A percentile compares a stretch with the other conserved stretches of the same genome.
These are phyloP conservation scores for Heteromyza rotundicornis DNA, from an alignment of 2,888 invertebrate species.

Conservation along the genomic window DNA sequence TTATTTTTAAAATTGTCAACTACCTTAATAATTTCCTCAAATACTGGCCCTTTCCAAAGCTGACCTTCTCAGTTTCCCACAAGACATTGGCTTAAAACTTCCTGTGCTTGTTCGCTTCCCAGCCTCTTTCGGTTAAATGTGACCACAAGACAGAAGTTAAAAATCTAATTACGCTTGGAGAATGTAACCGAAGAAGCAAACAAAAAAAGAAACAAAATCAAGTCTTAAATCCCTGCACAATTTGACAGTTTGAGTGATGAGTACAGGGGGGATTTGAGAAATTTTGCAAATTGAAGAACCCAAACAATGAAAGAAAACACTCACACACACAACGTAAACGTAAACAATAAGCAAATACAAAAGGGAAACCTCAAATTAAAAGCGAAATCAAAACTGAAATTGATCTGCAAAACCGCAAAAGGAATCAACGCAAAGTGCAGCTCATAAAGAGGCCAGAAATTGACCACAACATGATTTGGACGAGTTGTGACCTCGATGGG, in stretches of 20 bases:
- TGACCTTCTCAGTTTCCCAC: too few species aligned
- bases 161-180: too few species aligned
- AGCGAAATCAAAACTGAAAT: slow-evolving; percentile 30
- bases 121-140: too few species aligned
- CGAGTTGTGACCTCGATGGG: not conserved
- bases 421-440: not conserved
- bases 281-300: slow-evolving; percentile 15
- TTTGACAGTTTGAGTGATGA: slow-evolving; percentile 5
- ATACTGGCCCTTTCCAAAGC: too few species aligned
- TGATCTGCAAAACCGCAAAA: slow-evolving; percentile 14
- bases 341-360: slow-evolving; percentile 8
- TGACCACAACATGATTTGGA: not conserved
- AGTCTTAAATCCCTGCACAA: not conserved
- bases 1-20: too few species aligned
- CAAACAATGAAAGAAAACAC: too few species aligned
- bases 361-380: slow-evolving; percentile 20
- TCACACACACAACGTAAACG: not conserved
- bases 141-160: too few species aligned
- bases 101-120: too few species aligned
- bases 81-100: too few species aligned
- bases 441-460: not conserved
- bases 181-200: too few species aligned
- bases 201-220: not conserved
- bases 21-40: too few species aligned
- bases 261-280: not conserved